Base-by-base conservation (phyloP, 2,797 vertebrate genomes). In the Picus viridis region DNA sequence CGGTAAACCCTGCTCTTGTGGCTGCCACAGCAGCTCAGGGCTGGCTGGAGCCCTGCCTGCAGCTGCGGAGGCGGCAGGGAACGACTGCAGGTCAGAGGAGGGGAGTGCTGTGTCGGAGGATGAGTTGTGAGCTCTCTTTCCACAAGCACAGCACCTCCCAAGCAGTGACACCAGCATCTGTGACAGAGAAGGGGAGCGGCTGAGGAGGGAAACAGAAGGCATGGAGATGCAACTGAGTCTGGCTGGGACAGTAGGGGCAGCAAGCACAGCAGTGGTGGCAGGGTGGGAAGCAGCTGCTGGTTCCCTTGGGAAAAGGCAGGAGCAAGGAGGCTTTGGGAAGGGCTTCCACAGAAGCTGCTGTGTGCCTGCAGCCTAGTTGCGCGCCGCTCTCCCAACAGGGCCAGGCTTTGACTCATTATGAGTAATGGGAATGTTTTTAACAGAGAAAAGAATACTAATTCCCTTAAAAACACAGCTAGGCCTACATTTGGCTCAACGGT, bases 371-470 rank as follows among this genome's bases (percentile, higher is more conserved):
- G 83, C 34, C 76, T 27, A 1, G 56, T 83, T 51, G 4, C 13
- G 36, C 64, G 59, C 81, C 5, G 0, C 34, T 36, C 36, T 75
- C 87, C 47, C 2, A 63, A 71, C 1, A 7, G 39, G 72, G 92
- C 90, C 93, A 67, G 85, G 72, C 16, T 67, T 95, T 94, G 92
- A 92, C 82, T 93, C 87, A 87, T 51, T 54, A 19, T 92, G 91
- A 96, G 86, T 83, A 95, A 92, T 22, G 61, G 62, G 51, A 88
- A 78, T 74, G 77, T 93, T 96, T 90, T 67, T 82, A 93, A 88
- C 68, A 53, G 84, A 90, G 77, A 56, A 92, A 88, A 91, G 71
- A 82, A 59, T 65, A 94, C 61, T 39, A 90, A 84, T 84, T 90
- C 81, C 57, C 85, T 82, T 84, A 86, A 92, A 96, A 92, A 95